Conservation (phyloP, 2,113 vertebrate species). For the Chamaea fasciata region DNA sequence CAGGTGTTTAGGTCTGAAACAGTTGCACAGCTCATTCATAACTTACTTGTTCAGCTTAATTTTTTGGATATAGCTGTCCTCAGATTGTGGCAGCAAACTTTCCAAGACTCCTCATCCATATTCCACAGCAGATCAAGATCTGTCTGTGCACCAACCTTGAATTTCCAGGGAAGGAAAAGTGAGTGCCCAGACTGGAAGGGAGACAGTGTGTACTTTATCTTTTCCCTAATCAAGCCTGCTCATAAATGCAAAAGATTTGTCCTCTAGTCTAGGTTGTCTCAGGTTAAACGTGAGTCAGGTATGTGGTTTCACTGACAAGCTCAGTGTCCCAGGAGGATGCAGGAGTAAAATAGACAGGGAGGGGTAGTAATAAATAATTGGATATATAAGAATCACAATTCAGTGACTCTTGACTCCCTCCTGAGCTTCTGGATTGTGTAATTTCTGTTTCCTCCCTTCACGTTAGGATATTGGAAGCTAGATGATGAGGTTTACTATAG, state of each 20-base stretch:
- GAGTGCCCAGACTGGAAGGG: neutral
- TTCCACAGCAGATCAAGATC: neutral
- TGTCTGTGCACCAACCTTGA: neutral
- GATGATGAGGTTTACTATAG: neutral
- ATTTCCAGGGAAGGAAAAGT: neutral
- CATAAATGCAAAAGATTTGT: neutral
- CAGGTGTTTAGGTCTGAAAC: neutral
- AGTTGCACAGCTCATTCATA: neutral
- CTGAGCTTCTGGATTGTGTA: neutral
- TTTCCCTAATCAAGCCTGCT: neutral
- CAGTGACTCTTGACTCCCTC: neutral
- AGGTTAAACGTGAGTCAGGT: neutral
- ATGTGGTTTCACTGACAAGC: neutral
- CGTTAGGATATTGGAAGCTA: neutral
- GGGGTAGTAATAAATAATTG: neutral
- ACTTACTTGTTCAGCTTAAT: neutral
- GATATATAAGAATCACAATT: neutral
- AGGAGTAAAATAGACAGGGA: neutral
- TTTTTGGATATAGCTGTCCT: neutral
- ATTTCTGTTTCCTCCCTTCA: neutral
- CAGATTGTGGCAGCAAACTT: neutral
- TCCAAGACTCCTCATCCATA: neutral
- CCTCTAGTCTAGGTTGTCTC: neutral
- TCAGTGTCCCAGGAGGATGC: neutral
- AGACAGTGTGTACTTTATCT: neutral